Evolutionary conservation across 2,113 vertebrate species (phyloP).

Genomic region (Hyaena hyaena): DNA sequence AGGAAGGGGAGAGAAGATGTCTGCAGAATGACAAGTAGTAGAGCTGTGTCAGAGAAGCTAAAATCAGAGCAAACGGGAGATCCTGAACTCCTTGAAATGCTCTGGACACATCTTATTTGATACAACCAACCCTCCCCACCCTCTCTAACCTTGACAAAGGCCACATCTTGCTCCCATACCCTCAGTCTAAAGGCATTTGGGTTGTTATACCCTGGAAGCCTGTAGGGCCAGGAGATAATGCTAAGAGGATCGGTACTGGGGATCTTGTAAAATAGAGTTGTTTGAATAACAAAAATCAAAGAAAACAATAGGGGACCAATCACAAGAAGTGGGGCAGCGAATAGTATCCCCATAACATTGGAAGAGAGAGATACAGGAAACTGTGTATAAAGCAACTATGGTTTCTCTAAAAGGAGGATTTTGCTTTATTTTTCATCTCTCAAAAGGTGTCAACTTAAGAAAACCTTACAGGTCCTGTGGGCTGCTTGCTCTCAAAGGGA

Average conservation of each 20-base stretch:
- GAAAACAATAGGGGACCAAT: slow-evolving; percentile 14
- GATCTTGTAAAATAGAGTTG: neutral
- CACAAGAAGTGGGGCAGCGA: neutral
- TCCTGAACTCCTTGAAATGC: slow-evolving; percentile 8
- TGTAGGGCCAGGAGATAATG: neutral
- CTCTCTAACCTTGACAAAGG: neutral
- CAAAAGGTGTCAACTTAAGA: slow-evolving; percentile 72
- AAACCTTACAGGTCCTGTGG: slow-evolving; percentile 50
- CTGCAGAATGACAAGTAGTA: slow-evolving; percentile 48
- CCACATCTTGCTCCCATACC: neutral
- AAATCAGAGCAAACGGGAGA: slow-evolving; percentile 35
- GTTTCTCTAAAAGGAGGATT: slow-evolving; percentile 60
- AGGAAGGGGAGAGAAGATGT: neutral
- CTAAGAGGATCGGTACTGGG: neutral
- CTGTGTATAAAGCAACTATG: slow-evolving; percentile 18
- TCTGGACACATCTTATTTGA: neutral
- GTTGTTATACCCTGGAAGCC: neutral
- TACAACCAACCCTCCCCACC: neutral
- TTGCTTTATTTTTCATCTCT: slow-evolving; percentile 69
- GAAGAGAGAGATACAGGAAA: neutral
- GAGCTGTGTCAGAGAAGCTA: slow-evolving; percentile 17
- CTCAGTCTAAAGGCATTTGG: neutral
- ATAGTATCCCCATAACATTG: neutral
- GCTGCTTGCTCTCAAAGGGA: slow-evolving; percentile 54
- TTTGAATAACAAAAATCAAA: slow-evolving; percentile 59